phyloP scores from a whole-genome alignment of 2,797 vertebrate species.

The Crocidura indochinensis region DNA sequence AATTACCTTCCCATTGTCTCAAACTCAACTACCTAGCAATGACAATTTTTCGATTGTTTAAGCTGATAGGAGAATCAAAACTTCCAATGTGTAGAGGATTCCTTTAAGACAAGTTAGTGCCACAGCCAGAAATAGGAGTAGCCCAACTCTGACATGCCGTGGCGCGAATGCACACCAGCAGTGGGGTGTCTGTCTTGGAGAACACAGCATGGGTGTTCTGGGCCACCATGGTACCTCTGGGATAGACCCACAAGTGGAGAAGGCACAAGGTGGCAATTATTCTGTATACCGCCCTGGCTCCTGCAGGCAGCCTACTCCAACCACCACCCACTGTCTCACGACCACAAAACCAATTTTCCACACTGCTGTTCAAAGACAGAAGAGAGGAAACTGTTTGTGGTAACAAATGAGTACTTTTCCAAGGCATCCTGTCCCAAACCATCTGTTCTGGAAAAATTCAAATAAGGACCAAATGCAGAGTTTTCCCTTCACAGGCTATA shows the following conservation, averaged over 20 bases:
- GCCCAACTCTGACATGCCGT: neutral
- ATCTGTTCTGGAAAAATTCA: slow-evolving; percentile 73
- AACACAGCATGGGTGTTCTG: neutral
- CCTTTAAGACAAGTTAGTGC: neutral
- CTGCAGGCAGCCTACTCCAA: neutral
- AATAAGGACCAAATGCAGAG: slow-evolving; percentile 58
- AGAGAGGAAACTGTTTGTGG: slow-evolving; percentile 60
- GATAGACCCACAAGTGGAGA: rapidly evolving
- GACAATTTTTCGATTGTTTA: neutral
- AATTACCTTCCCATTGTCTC: too few species aligned
- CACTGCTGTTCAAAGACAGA: slow-evolving; percentile 58
- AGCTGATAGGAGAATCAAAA: slow-evolving; percentile 34
- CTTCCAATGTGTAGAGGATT: neutral
- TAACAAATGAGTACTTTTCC: slow-evolving; percentile 63
- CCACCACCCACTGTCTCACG: slow-evolving; percentile 26
- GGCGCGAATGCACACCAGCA: neutral
- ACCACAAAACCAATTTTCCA: slow-evolving; percentile 73
- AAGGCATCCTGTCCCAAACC: slow-evolving; percentile 55
- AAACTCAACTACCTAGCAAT: too few species aligned
- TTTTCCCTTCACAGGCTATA: neutral
- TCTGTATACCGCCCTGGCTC: neutral
- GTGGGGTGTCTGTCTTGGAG: neutral
- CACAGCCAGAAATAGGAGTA: neutral
- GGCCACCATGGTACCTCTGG: neutral
- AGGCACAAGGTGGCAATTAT: neutral